Base-by-base conservation (phyloP, 2,797 vertebrate genomes). In the Aplochiton taeniatus region DNA sequence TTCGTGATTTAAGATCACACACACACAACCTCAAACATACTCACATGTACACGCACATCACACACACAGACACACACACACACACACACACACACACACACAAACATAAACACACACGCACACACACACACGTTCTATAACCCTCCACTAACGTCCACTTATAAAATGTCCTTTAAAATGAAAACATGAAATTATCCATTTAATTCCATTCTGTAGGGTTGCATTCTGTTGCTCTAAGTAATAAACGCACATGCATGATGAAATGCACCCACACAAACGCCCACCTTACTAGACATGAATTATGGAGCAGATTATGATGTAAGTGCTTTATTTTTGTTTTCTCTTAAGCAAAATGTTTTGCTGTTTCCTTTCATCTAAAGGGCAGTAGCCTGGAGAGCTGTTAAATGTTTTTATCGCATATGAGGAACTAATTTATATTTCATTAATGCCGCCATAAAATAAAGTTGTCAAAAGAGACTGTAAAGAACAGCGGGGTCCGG, bases 401-500 rank as follows among this genome's bases (percentile, higher is more conserved):
- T 14, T 12, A 8, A 52, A 19, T 56, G n/a, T 65, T 75, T 68
- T 10, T 31, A 14, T 14, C 59, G 48, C 31, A 60, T 58, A 58
- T 13, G 54, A 13, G 45, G 51, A 58, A 41, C 75, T 69, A 66
- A 75, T 79, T 74, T 62, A 70, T 69, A 73, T 76, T 69, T 78
- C 49, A 72, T 76, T 69, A 78, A 61, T 79, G 31, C 0, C 45
- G 19, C 44, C 66, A 63, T 50, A 71, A 79, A 71, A 70, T 49
- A 42, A 70, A 74, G 73, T 72, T 68, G 76, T 67, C 65, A 68
- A 48, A 55, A 48, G 54, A 58, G 74, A 55, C 74, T 64, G 47
- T 69, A 66, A 77, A 77, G 67, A 80, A 73, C 57, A 50, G 62
- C 72, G 44, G 31, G 4, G 55, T 84, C 76, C 79, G 57, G 55